Conservation (phyloP, 2,888 invertebrate species). For the Ecliptopera silaceata region DNA sequence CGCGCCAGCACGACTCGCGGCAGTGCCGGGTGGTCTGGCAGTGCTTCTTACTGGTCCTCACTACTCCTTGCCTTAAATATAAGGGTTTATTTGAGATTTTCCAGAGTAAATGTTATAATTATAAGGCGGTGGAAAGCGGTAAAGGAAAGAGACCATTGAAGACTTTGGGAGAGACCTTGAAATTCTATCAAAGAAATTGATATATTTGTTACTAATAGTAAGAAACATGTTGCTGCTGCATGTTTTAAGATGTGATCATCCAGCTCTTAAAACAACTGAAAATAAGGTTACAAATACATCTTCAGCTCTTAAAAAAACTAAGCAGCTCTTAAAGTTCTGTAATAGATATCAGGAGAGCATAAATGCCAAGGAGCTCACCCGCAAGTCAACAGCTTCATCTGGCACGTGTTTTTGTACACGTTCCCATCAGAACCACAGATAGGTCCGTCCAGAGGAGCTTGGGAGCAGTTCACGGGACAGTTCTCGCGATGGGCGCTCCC, state of each 20-base stretch:
- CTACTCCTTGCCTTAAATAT: slow-evolving; percentile 89
- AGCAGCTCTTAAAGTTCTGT: neutral
- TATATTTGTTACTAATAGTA: too few species aligned
- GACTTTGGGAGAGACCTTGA: too few species aligned
- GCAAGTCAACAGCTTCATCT: slow-evolving; percentile 95
- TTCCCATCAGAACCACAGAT: slow-evolving; percentile 96
- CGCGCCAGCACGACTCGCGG: slow-evolving; percentile 95
- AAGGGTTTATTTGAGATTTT: too few species aligned
- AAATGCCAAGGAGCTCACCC: slow-evolving; percentile 80
- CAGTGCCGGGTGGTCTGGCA: slow-evolving; percentile 96
- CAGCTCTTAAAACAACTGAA: too few species aligned
- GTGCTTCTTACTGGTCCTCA: slow-evolving; percentile 93
- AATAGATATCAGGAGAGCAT: slow-evolving; percentile 26
- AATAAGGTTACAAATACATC: too few species aligned
- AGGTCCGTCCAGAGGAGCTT: slow-evolving; percentile 93
- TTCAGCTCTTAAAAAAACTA: too few species aligned
- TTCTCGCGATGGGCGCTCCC: slow-evolving; percentile 92
- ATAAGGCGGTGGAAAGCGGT: too few species aligned
- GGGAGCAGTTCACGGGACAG: slow-evolving; percentile 94
- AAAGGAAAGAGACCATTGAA: too few species aligned
- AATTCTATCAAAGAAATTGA: too few species aligned
- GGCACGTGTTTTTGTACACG: slow-evolving; percentile 96
- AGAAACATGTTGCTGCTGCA: too few species aligned
- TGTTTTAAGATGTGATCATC: too few species aligned
- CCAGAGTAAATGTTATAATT: too few species aligned